These are phyloP conservation scores for Okamejei kenojei DNA, from an alignment of 2,797 vertebrate species.

Conservation along the genomic window DNA sequence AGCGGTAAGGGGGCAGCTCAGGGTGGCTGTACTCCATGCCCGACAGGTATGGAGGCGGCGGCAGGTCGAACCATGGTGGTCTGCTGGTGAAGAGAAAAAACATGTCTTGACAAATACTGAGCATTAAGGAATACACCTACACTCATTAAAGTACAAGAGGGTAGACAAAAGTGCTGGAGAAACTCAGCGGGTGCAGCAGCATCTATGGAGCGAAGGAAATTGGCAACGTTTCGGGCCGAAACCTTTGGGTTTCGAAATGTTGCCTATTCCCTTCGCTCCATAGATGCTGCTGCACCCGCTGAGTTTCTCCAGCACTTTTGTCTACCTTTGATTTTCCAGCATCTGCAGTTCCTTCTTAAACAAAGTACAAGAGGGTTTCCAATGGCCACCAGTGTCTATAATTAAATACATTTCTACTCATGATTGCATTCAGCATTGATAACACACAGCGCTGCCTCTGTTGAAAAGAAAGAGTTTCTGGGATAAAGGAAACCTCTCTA, in stretches of 20 bases:
- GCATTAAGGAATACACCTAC: not conserved
- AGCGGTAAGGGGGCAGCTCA: conserved; percentile 78
- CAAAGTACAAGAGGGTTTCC: not conserved
- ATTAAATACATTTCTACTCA: not conserved
- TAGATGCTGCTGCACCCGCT: too few species aligned
- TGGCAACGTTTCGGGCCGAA: too few species aligned
- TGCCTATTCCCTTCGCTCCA: too few species aligned
- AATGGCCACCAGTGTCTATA: not conserved
- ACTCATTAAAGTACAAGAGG: not conserved
- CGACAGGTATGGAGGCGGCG: conserved; percentile 82
- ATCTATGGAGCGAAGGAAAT: too few species aligned
- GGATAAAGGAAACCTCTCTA: not conserved
- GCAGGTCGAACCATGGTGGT: conserved; percentile 92
- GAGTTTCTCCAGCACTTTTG: too few species aligned
- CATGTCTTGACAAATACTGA: not conserved
- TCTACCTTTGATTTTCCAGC: too few species aligned
- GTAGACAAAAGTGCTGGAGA: too few species aligned
- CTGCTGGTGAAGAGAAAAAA: conserved; percentile 54
- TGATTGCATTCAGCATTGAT: not conserved
- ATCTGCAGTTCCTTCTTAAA: too few species aligned
- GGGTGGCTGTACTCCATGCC: conserved; percentile 65
- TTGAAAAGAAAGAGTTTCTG: not conserved
- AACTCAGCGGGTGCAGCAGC: too few species aligned
- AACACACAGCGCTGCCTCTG: not conserved
- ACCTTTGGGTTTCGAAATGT: too few species aligned